Evolutionary conservation across 2,888 invertebrate species (phyloP).

Genomic region (Latrodectus elegans): DNA sequence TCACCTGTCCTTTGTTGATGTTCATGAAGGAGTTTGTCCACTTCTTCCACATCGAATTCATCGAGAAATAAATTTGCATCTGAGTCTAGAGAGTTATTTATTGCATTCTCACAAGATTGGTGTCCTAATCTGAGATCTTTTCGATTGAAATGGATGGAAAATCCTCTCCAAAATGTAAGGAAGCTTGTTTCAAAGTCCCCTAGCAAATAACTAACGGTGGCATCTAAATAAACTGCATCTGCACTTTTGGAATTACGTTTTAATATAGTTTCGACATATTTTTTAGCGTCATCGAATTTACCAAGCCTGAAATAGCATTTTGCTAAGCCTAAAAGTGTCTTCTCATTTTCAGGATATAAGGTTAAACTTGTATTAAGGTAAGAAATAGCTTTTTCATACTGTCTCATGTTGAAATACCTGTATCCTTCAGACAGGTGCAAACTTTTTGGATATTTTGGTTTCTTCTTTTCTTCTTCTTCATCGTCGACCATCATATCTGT

Average conservation of each 20-base stretch:
- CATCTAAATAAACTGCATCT: conserved; percentile 9
- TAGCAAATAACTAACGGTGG: conserved; percentile 4
- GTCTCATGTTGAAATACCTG: background rate
- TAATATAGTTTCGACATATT: background rate
- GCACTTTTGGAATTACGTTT: conserved; percentile 7
- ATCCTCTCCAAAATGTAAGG: background rate
- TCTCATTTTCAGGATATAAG: conserved; percentile 11
- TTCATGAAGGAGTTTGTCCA: background rate
- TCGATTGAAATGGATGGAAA: background rate
- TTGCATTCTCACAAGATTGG: conserved; percentile 36
- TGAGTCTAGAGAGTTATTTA: conserved; percentile 23
- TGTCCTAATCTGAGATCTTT: conserved; percentile 4
- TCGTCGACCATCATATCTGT: background rate
- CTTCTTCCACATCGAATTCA: conserved; percentile 1
- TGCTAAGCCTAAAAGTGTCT: conserved; percentile 8
- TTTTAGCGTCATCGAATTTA: conserved; percentile 10
- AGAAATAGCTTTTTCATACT: conserved; percentile 22
- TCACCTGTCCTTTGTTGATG: background rate
- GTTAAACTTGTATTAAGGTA: conserved; percentile 6
- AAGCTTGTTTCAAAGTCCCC: conserved; percentile 33
- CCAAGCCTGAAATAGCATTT: conserved; percentile 14
- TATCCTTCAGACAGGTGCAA: conserved; percentile 29
- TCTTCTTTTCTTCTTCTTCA: background rate
- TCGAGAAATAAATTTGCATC: conserved; percentile 9
- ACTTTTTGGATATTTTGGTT: conserved; percentile 11